These are phyloP conservation scores for Cyanocitta stelleri DNA, from an alignment of 2,113 vertebrate genomes.

Conservation along the genomic window DNA sequence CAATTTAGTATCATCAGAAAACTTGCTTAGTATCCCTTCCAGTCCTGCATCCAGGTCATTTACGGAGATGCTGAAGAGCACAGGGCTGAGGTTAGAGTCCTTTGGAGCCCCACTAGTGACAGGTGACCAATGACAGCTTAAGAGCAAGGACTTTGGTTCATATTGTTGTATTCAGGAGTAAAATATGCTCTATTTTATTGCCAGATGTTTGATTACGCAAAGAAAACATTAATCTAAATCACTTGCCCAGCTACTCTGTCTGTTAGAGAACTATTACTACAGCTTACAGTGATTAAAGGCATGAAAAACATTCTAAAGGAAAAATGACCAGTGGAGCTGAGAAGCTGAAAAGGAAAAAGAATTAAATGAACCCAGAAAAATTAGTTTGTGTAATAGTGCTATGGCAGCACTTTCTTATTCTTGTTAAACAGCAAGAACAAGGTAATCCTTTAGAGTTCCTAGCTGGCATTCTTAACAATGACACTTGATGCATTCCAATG, in stretches of 20 bases:
- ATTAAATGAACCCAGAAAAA: constrained; percentile 13
- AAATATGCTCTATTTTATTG: not conserved
- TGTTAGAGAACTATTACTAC: not conserved
- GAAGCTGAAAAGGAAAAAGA: not conserved
- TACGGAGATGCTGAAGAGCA: not conserved
- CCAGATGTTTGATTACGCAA: not conserved
- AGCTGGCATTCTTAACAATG: not conserved
- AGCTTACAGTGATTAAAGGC: constrained; percentile 5
- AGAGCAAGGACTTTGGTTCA: not conserved
- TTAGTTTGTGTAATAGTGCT: not conserved
- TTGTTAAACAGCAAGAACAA: constrained; percentile 46
- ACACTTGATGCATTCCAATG: constrained; percentile 2
- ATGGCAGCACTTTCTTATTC: not conserved
- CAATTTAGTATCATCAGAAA: not conserved
- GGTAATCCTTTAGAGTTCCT: not conserved
- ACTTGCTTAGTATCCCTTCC: not conserved
- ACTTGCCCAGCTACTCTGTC: not conserved
- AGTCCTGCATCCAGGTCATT: not conserved
- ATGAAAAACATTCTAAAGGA: constrained; percentile 1
- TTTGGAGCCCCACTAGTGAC: fast-evolving
- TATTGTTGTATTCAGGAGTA: not conserved
- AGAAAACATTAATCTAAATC: not conserved
- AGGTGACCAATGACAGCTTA: not conserved
- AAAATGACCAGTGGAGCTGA: not conserved
- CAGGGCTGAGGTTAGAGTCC: not conserved